phyloP scores from a whole-genome alignment of 2,113 vertebrate genomes.

The Malurus cyaneus region DNA sequence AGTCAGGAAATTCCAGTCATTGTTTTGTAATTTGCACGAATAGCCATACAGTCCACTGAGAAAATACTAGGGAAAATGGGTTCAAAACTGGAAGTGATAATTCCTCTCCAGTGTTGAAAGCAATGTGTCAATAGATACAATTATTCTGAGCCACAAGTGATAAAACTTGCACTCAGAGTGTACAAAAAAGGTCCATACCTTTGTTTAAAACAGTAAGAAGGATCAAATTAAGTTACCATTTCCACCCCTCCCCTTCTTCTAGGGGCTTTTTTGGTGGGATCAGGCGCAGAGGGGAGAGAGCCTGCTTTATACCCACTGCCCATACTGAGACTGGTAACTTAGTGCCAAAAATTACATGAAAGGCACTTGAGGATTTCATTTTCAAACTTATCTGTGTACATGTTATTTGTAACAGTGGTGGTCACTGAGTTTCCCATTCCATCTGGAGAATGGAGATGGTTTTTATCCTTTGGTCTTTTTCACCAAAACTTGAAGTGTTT shows the following conservation, averaged over 20 bases:
- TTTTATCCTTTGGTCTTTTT: not conserved
- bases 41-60: not conserved
- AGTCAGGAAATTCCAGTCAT: not conserved
- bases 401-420: not conserved
- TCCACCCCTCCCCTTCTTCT: not conserved
- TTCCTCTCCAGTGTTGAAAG: not conserved
- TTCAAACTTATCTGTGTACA: not conserved
- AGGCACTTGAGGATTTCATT: not conserved
- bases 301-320: not conserved
- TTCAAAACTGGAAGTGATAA: not conserved
- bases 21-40: not conserved
- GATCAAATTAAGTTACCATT: not conserved
- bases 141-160: not conserved
- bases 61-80: not conserved
- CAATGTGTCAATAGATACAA: not conserved
- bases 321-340: not conserved
- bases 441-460: not conserved
- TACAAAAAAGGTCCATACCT: not conserved
- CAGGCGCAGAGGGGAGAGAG: rapidly evolving
- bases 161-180: not conserved
- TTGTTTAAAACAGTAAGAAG: not conserved
- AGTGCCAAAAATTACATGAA: not conserved
- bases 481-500: not conserved
- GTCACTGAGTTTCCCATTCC: not conserved
- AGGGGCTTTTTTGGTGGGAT: no score